A percentile compares a stretch with the other conserved stretches of the same genome.
These are phyloP conservation scores for Rhizomys pruinosus DNA, from an alignment of 2,113 vertebrate genomes.

Conservation along the genomic window DNA sequence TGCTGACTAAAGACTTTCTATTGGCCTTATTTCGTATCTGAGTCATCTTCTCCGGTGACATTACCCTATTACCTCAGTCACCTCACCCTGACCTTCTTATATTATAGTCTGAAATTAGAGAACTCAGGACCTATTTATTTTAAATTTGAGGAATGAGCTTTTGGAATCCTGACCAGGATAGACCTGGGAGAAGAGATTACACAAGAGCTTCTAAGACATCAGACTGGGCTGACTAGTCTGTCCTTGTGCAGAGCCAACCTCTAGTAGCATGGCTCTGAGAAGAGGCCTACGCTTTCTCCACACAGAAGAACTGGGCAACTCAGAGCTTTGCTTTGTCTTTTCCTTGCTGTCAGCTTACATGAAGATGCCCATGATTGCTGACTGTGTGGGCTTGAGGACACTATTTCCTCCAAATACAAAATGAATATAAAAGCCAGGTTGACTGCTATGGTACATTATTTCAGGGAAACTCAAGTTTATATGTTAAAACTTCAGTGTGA, in stretches of 20 bases:
- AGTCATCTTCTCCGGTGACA: no score
- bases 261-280: neutral
- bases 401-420: neutral
- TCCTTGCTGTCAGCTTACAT: neutral
- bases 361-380: fast-evolving
- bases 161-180: neutral
- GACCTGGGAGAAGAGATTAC: neutral
- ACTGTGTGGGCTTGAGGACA: neutral
- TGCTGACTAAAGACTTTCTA: no score
- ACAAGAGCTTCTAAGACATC: neutral
- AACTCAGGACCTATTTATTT: neutral
- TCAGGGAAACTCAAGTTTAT: neutral
- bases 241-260: neutral
- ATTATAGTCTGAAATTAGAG: neutral
- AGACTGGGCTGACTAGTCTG: neutral
- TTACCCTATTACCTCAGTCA: no score
- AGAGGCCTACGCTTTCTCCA: neutral
- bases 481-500: neutral
- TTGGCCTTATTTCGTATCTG: no score
- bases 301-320: neutral
- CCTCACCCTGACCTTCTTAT: neutral
- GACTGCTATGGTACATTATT: neutral
- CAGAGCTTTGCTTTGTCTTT: neutral
- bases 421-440: neutral
- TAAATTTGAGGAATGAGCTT: neutral